Conservation (phyloP, 2,888 invertebrate genomes). For the Athalia cordata region DNA sequence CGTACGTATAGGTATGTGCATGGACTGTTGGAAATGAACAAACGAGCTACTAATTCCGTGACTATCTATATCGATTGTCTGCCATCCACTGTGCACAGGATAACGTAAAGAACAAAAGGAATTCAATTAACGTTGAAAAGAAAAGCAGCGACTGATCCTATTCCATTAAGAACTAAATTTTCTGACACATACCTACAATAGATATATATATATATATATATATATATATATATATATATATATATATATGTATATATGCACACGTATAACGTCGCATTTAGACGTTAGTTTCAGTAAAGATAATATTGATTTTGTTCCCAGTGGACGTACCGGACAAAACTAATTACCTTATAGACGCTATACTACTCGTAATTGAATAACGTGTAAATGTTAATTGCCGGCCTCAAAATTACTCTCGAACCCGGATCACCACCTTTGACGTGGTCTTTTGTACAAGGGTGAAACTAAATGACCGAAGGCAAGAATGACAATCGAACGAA, state of each 20-base stretch:
- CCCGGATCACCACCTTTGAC: too few species aligned
- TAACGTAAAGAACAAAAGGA: constrained; percentile 26
- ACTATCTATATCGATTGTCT: neutral
- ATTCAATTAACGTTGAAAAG: constrained; percentile 7
- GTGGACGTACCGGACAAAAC: neutral
- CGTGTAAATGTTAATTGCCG: constrained; percentile 6
- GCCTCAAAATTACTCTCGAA: too few species aligned
- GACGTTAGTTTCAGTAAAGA: constrained; percentile 3
- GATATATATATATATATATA: neutral
- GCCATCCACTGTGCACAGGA: neutral
- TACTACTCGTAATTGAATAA: neutral
- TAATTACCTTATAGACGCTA: neutral
- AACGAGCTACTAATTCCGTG: too few species aligned
- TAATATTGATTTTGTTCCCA: constrained; percentile 18
- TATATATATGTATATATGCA: neutral
- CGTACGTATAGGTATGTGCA: too few species aligned
- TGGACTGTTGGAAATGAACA: too few species aligned
- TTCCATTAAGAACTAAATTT: constrained; percentile 13
- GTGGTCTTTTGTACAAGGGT: too few species aligned
- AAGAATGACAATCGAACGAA: too few species aligned
- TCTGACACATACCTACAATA: neutral
- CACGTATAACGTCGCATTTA: too few species aligned
- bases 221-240: too few species aligned
- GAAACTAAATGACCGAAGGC: too few species aligned
- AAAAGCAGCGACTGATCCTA: neutral